Evolutionary conservation across 1,140 invertebrate species (phyloP).

Genomic region (Lordiphosa collinella): DNA sequence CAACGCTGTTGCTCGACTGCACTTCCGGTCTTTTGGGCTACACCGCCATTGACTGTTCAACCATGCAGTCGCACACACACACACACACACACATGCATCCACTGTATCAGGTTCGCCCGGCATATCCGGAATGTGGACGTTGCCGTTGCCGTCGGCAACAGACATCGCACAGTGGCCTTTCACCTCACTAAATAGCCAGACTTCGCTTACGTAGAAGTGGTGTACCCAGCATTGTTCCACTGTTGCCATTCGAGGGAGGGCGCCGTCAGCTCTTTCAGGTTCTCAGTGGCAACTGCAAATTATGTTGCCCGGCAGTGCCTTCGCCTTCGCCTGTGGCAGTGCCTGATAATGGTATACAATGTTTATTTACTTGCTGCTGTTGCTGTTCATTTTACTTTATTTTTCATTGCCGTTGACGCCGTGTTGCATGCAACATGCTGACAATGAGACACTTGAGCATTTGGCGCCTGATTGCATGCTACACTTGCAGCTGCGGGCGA

Average conservation of each 20-base stretch:
- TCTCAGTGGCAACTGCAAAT: conserved; percentile 71
- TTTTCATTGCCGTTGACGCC: conserved; percentile 25
- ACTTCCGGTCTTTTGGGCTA: conserved; percentile 60
- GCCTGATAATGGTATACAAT: conserved; percentile 71
- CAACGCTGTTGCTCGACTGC: conserved; percentile 63
- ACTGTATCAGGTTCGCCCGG: conserved; percentile 50
- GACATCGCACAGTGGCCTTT: conserved; percentile 24
- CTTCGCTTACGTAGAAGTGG: not conserved
- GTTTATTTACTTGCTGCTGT: conserved; percentile 66
- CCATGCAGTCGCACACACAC: conserved; percentile 42
- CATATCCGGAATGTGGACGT: conserved; percentile 54
- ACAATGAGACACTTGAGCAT: conserved; percentile 73
- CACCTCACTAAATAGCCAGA: too few relatives aligned
- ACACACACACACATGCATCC: conserved; percentile 10
- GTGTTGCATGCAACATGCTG: conserved; percentile 61
- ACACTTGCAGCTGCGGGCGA: conserved; percentile 31
- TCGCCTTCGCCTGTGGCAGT: conserved; percentile 46
- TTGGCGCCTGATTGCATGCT: conserved; percentile 71
- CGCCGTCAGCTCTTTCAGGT: conserved; percentile 53
- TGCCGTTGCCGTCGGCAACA: conserved; percentile 14
- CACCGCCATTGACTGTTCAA: conserved; percentile 66
- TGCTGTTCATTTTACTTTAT: conserved; percentile 66
- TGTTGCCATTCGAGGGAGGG: conserved; percentile 18
- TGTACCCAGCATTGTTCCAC: not conserved
- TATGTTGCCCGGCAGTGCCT: conserved; percentile 57